These are phyloP conservation scores for Chaetops frenatus DNA, from an alignment of 2,113 vertebrate genomes.

Conservation along the genomic window DNA sequence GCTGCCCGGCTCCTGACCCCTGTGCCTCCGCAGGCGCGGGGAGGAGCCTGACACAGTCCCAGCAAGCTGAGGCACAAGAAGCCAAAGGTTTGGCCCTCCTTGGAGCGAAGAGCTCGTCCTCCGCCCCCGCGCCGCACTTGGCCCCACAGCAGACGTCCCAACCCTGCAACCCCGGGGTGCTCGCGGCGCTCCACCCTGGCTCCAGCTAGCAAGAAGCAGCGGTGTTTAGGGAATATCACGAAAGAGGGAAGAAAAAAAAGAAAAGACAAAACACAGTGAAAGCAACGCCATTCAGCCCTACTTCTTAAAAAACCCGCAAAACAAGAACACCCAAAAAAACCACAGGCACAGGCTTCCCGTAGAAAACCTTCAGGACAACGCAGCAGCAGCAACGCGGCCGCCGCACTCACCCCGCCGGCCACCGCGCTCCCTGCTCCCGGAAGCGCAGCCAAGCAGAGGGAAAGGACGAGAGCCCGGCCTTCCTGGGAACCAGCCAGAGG, in stretches of 20 bases:
- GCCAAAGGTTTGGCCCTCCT: not conserved
- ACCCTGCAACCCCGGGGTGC: rapidly evolving
- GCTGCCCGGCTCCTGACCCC: not conserved
- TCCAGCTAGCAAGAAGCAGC: not conserved
- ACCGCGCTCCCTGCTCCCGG: not conserved
- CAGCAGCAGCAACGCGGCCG: rapidly evolving
- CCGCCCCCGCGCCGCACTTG: rapidly evolving
- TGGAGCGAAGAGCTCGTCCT: rapidly evolving
- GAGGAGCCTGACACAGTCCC: rapidly evolving
- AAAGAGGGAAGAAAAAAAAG: no score
- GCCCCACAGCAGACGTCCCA: rapidly evolving
- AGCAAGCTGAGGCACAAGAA: no score
- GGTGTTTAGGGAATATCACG: not conserved
- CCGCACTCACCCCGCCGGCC: not conserved
- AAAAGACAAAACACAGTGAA: not conserved
- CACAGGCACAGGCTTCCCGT: not conserved
- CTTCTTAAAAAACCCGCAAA: not conserved
- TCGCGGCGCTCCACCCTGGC: not conserved
- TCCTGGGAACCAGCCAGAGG: rapidly evolving
- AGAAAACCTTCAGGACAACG: not conserved
- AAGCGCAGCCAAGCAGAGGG: rapidly evolving
- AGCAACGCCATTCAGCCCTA: not conserved
- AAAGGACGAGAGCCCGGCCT: rapidly evolving
- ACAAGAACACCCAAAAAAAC: not conserved
- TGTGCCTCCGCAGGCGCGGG: rapidly evolving